Evolutionary conservation across 2,797 vertebrate genomes (phyloP), one percentile per base, ranked within the genome.

Genomic region (Danionella dracula): DNA sequence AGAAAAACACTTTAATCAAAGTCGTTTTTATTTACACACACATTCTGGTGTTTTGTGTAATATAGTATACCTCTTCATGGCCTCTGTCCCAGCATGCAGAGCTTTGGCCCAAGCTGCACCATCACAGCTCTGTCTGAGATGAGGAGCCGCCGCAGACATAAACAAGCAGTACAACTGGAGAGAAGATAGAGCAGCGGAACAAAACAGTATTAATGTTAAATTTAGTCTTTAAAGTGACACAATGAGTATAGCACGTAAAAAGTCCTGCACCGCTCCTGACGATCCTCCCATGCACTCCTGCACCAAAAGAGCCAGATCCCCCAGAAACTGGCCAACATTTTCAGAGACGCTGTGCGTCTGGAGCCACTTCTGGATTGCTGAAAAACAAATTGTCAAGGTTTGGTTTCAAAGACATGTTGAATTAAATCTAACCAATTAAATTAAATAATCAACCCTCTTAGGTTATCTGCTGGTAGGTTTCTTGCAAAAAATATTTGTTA

Each of bases 261-360:
- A n/a, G n/a, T n/a, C n/a, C n/a, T n/a, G n/a, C 70, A 94, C 95
- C 13, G 91, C 95, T 4, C 96, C 96, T 0, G 94, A 98, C 4
- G 96, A 93, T 31, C 96, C 96, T 17, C 96, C 96, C 96, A 99
- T 99, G 71, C 86, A 90, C 71, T 96, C 93, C 82, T 95, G 86
- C 4, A 97, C 78, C 82, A 98, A 73, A 17, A 87, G 70, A 0
- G 93, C 90, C 12, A 99, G 68, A 12, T 79, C 68, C 0, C 79
- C 89, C 15, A 99, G 81, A 16, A 98, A 85, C 70, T 75, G 77
- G 27, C 86, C 80, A 0, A 92, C 92, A 35, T 78, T 85, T 56
- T 82, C 79, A 0, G 93, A 93, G 0, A 86, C 79, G 0, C 74
- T 80, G 0, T 68, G 77, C 46, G 71, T 57, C 7, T 51, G 75